Base-by-base conservation (phyloP, 1,140 invertebrate species). In the Drosophila paulistorum region DNA sequence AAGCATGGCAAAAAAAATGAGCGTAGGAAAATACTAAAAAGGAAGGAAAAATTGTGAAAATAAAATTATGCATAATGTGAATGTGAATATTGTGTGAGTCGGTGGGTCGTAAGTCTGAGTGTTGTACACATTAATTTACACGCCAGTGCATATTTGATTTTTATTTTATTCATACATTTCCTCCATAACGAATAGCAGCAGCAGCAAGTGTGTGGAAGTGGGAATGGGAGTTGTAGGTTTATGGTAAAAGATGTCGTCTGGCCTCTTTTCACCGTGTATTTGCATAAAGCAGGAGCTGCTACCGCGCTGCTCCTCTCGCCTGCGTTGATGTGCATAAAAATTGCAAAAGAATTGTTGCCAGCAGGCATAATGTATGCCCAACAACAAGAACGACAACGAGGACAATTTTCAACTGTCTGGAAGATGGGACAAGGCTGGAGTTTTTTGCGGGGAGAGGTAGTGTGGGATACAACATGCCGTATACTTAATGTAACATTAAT, bases 401-500 rank as follows among this genome's bases (percentile, higher is more conserved):
- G 17, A 23, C 7, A 33, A 39, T 39, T 41, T 45, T 20, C 20
- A 30, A 54, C n/a, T 14, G 20, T 55, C 7, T 48, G 9, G 11
- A 20, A 20, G 3, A 11, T 7, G 13, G 26, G 26, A 17, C 5
- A 30, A 5, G 26, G 37, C 17, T 26, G 10, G 60, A 51, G 61
- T 14, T 9, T 9, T 6, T 6, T 30, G 6, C 5, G 30, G 30
- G 30, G 5, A 6, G 26, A 30, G 30, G 42, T 4, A 2, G 35
- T 60, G 83, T 33, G 72, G 30, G 33, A 9, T 13, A 59, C 71
- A 71, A 59, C 69, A 39, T 57, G 57, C 79, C 83, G 83, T 87
- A 83, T 89, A 42, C 83, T 69, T 83, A 87, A 86, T 87, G 79
- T 80, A 70, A 68, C 84, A 83, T 87, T 87, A 87, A 87, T 87